A percentile compares a stretch with the other conserved stretches of the same genome.
Conservation (phyloP, 2,888 invertebrate genomes). For the Allophyes oxyacanthae region DNA sequence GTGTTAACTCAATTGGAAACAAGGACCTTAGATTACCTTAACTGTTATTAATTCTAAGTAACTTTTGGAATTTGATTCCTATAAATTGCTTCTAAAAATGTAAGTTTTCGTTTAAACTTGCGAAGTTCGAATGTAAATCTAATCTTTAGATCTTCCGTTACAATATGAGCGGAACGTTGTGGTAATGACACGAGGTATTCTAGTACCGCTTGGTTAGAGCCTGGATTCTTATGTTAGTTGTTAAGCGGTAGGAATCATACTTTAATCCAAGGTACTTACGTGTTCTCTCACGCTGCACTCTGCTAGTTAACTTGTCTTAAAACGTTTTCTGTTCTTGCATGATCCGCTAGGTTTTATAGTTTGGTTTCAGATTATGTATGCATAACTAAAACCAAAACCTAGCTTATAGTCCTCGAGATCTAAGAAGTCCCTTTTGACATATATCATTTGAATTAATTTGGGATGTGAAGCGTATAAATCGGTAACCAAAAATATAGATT, state of each 20-base stretch:
- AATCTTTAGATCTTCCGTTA: neutral
- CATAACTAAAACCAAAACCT: no score
- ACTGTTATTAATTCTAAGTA: conserved; percentile 65
- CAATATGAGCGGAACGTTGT: neutral
- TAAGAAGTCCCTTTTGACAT: no score
- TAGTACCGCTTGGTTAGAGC: conserved; percentile 12
- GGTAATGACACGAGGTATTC: conserved; percentile 10
- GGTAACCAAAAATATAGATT: no score
- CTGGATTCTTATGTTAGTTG: conserved; percentile 11
- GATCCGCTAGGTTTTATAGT: conserved; percentile 16
- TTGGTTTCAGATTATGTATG: neutral
- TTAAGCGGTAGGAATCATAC: conserved; percentile 19
- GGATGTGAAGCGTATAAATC: no score
- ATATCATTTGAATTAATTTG: no score
- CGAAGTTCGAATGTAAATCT: conserved; percentile 3
- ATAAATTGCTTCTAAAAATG: conserved; percentile 10
- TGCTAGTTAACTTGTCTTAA: conserved; percentile 5
- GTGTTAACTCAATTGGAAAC: conserved; percentile 72
- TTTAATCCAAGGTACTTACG: conserved; percentile 6
- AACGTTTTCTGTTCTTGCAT: conserved; percentile 16
- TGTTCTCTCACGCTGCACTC: neutral
- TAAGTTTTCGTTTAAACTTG: conserved; percentile 4
- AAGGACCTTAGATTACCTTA: conserved; percentile 68
- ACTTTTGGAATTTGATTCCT: conserved; percentile 35
- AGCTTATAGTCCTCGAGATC: no score